A percentile compares a stretch with the other conserved stretches of the same genome.
phyloP scores from a whole-genome alignment of 2,113 vertebrate species.

The Hylia prasina region DNA sequence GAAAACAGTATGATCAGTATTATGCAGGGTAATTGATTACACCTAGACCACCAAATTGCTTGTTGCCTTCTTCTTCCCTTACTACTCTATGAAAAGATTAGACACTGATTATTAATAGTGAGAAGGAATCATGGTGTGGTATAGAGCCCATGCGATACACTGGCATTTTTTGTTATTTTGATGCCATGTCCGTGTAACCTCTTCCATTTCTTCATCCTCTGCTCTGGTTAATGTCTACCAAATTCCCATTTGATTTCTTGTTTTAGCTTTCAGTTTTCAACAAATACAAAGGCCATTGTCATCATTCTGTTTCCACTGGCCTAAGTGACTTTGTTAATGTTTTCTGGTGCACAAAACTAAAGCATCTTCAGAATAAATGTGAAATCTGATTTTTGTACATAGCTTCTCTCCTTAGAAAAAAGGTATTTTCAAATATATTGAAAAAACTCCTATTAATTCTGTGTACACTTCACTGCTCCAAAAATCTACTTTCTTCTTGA shows the following conservation, averaged over 20 bases:
- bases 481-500: background rate
- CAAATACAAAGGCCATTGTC: background rate
- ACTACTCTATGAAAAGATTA: background rate
- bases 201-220: background rate
- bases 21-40: background rate
- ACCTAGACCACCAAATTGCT: background rate
- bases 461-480: background rate
- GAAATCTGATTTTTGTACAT: background rate
- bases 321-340: background rate
- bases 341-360: background rate
- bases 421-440: background rate
- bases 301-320: background rate
- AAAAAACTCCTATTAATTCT: background rate
- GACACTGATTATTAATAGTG: background rate
- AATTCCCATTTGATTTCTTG: background rate
- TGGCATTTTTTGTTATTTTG: background rate
- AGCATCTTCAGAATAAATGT: background rate
- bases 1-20: background rate
- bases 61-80: background rate
- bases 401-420: background rate
- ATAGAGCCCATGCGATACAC: background rate
- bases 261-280: background rate
- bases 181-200: background rate
- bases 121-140: background rate
- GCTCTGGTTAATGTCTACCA: background rate